Evolutionary conservation across 2,797 vertebrate species (phyloP).

Genomic region (Prunella strophiata): DNA sequence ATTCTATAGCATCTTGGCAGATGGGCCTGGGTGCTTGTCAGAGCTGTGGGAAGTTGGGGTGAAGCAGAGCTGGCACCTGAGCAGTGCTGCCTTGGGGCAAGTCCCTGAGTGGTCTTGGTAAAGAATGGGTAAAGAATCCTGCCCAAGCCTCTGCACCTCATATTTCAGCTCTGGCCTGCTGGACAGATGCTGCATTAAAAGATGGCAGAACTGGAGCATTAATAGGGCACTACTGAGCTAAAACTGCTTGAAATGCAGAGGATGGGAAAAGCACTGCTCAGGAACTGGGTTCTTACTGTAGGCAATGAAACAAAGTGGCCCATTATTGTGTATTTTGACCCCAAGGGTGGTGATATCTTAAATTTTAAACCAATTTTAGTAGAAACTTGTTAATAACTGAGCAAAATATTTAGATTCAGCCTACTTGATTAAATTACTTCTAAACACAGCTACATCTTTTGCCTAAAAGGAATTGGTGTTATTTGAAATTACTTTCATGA

Average conservation of each 20-base stretch:
- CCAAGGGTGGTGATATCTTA: not conserved
- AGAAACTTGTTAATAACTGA: not conserved
- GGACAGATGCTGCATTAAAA: not conserved
- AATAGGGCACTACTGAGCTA: not conserved
- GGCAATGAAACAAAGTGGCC: not conserved
- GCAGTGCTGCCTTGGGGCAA: no score
- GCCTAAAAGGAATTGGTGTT: not conserved
- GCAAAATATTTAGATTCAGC: not conserved
- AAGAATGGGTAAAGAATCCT: not conserved
- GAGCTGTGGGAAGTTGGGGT: not conserved
- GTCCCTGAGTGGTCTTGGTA: not conserved
- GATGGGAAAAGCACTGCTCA: not conserved
- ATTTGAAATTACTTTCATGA: not conserved
- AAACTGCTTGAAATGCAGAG: not conserved
- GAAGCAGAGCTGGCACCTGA: not conserved
- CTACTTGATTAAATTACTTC: not conserved
- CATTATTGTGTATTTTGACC: not conserved
- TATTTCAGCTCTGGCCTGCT: accelerated
- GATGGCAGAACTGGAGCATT: not conserved
- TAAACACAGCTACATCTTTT: not conserved
- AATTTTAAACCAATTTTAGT: not conserved
- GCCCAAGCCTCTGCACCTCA: not conserved
- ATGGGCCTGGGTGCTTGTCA: not conserved
- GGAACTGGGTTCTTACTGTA: not conserved
- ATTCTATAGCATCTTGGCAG: not conserved